Conservation (phyloP, 2,113 vertebrate species). For the Numenius arquata region DNA sequence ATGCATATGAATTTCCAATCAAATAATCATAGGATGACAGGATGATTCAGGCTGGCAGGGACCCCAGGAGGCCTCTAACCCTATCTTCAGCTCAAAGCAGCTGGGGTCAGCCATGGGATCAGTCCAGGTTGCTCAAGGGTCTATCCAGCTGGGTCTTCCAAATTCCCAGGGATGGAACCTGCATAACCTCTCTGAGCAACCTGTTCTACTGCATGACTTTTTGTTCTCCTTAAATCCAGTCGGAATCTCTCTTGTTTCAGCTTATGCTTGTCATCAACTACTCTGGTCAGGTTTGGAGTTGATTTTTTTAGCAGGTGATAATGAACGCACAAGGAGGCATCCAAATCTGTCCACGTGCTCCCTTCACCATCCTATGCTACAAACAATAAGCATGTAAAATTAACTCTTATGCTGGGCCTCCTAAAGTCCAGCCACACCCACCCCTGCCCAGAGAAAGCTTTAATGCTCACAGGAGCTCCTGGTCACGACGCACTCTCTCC, state of each 20-base stretch:
- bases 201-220: neutral
- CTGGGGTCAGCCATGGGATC: neutral
- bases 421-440: neutral
- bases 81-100: neutral
- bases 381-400: neutral
- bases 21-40: neutral
- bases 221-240: neutral
- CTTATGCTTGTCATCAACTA: neutral
- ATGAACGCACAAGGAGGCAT: neutral
- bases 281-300: neutral
- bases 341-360: neutral
- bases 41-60: neutral
- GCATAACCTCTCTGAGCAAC: neutral
- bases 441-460: neutral
- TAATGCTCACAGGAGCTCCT: constrained; percentile 63
- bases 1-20: neutral
- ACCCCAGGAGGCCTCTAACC: neutral
- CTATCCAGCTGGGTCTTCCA: neutral
- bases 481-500: constrained; percentile 12
- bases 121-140: neutral
- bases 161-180: neutral
- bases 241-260: neutral
- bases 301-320: neutral
- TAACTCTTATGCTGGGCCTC: neutral
- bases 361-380: neutral